These are phyloP conservation scores for Agriotes lineatus DNA, from an alignment of 2,888 invertebrate genomes.

Conservation along the genomic window DNA sequence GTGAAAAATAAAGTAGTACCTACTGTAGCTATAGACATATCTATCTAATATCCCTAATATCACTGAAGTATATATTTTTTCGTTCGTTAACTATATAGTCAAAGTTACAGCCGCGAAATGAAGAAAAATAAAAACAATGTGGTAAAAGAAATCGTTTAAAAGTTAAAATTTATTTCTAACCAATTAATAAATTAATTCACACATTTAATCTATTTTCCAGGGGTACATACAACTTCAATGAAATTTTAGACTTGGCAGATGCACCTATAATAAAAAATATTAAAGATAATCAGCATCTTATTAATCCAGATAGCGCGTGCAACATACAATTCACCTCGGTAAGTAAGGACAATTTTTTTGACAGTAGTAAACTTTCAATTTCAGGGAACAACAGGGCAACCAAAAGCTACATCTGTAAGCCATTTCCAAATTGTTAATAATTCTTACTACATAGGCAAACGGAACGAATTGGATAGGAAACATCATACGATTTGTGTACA, in stretches of 20 bases:
- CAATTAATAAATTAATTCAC: too few relatives aligned
- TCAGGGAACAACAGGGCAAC: slow-evolving; percentile 70
- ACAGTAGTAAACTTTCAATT: slow-evolving; percentile 23
- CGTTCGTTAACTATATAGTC: too few relatives aligned
- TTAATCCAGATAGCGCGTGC: slow-evolving; percentile 77
- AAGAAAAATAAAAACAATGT: too few relatives aligned
- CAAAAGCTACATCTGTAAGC: slow-evolving; percentile 80
- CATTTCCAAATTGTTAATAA: slow-evolving; percentile 86
- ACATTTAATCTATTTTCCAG: too few relatives aligned
- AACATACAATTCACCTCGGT: slow-evolving; percentile 88
- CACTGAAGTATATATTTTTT: too few relatives aligned
- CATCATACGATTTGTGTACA: slow-evolving; percentile 72
- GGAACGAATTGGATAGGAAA: slow-evolving; percentile 65
- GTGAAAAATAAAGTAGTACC: too few relatives aligned
- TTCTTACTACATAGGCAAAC: slow-evolving; percentile 72
- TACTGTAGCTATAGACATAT: too few relatives aligned
- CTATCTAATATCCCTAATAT: too few relatives aligned
- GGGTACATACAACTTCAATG: slow-evolving; percentile 64
- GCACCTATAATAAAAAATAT: slow-evolving; percentile 59
- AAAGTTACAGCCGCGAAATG: too few relatives aligned
- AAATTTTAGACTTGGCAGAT: slow-evolving; percentile 61
- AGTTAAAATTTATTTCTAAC: too few relatives aligned
- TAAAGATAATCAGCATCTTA: slow-evolving; percentile 64
- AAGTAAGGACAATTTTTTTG: slow-evolving; percentile 45
- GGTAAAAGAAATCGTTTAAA: too few relatives aligned